Conservation (phyloP, 2,888 invertebrate genomes). For the Acrobeloides nanus region DNA sequence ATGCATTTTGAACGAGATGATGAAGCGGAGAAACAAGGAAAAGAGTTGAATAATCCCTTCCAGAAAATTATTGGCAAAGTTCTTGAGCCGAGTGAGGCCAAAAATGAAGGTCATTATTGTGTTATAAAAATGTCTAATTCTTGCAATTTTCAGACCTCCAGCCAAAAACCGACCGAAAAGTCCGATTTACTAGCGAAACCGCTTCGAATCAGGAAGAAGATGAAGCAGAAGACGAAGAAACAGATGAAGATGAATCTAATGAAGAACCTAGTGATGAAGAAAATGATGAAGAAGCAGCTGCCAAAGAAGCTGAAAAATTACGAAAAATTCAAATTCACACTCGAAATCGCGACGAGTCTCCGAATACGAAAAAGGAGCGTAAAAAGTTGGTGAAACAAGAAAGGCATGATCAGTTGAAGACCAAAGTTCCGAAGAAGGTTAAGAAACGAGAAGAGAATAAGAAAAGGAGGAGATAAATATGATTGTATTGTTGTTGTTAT, state of each 20-base stretch:
- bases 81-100: slow-evolving; percentile 13
- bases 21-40: slow-evolving; percentile 67
- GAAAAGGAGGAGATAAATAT: slow-evolving; percentile 31
- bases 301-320: slow-evolving; percentile 5
- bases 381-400: slow-evolving; percentile 82
- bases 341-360: slow-evolving; percentile 56
- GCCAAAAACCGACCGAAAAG: too few species aligned
- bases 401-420: slow-evolving; percentile 76
- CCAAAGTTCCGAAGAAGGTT: slow-evolving; percentile 82
- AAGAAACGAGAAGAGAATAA: slow-evolving; percentile 73
- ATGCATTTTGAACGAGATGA: slow-evolving; percentile 66
- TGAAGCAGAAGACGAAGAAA: too few species aligned
- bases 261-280: slow-evolving; percentile 7
- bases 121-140: too few species aligned
- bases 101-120: too few species aligned
- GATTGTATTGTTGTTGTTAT: slow-evolving; percentile 14
- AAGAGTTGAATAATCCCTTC: slow-evolving; percentile 62
- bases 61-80: slow-evolving; percentile 72
- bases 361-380: slow-evolving; percentile 62
- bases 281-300: neutral
- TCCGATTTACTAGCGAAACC: too few species aligned
- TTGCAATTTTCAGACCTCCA: too few species aligned
- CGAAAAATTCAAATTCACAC: slow-evolving; percentile 23
- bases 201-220: too few species aligned
- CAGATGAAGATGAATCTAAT: slow-evolving; percentile 9